phyloP scores from a whole-genome alignment of 1,140 invertebrate genomes.

The Mycetomoellerius zeteki region DNA sequence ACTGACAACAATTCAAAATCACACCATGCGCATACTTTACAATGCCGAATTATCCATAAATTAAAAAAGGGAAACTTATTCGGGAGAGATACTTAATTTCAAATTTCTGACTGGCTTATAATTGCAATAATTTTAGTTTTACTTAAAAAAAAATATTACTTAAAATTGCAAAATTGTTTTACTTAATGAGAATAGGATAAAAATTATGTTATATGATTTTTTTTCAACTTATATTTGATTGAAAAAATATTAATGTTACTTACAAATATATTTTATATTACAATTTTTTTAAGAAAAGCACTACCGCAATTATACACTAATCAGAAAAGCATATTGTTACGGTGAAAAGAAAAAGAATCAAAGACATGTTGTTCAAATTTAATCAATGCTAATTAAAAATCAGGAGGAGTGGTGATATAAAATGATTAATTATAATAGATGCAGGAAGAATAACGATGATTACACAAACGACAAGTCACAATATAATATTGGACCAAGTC shows the following conservation, averaged over 20 bases:
- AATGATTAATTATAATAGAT: conserved; percentile 8
- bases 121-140: too few relatives aligned
- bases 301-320: not conserved
- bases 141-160: too few relatives aligned
- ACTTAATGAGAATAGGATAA: too few relatives aligned
- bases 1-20: conserved; percentile 31
- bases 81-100: not conserved
- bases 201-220: too few relatives aligned
- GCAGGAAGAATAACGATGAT: conserved; percentile 6
- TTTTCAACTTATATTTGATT: too few relatives aligned
- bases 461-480: conserved; percentile 13
- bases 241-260: too few relatives aligned
- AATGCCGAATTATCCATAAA: conserved; percentile 24
- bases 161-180: too few relatives aligned
- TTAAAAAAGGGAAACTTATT: not conserved
- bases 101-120: not conserved
- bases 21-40: conserved; percentile 64
- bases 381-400: not conserved
- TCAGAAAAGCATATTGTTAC: conserved; percentile 1
- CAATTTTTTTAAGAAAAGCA: too few relatives aligned
- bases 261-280: too few relatives aligned
- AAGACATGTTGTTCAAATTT: not conserved
- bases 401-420: not conserved
- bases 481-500: not conserved
- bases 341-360: not conserved